phyloP scores from a whole-genome alignment of 2,113 vertebrate species.

The Solea senegalensis region DNA sequence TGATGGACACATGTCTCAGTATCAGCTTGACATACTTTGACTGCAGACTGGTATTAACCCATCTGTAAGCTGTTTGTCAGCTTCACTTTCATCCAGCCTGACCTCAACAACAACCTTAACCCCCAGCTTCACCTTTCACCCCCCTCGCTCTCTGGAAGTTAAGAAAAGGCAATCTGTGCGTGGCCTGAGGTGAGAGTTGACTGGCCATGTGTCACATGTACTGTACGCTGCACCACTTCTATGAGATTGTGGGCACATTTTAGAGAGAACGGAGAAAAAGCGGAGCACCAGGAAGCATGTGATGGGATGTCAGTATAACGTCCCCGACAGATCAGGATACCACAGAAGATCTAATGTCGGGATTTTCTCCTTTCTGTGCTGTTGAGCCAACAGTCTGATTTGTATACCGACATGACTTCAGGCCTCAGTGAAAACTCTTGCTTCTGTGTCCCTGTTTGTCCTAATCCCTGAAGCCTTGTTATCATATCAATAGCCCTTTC shows the following conservation, averaged over 20 bases:
- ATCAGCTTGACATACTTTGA: not conserved
- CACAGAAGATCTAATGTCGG: not conserved
- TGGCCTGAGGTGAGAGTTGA: conserved; percentile 14
- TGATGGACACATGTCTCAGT: conserved; percentile 7
- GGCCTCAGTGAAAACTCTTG: not conserved
- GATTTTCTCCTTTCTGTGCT: not conserved
- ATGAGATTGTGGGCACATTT: too few relatives aligned
- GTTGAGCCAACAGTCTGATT: not conserved
- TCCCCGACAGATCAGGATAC: too few relatives aligned
- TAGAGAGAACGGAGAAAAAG: not conserved
- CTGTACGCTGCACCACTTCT: not conserved
- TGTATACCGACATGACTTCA: not conserved
- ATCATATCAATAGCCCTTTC: too few relatives aligned
- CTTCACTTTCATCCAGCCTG: not conserved
- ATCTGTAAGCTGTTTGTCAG: not conserved
- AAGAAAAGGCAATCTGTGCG: not conserved
- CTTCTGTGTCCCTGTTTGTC: not conserved
- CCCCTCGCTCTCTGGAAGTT: not conserved
- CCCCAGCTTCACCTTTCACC: conserved; percentile 25
- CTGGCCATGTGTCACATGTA: not conserved
- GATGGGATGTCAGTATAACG: too few relatives aligned
- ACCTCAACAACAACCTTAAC: not conserved
- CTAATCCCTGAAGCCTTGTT: too few relatives aligned
- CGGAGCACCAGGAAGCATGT: too few relatives aligned
- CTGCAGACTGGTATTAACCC: not conserved